Base-by-base conservation (phyloP, 2,113 vertebrate species). In the Hylia prasina region DNA sequence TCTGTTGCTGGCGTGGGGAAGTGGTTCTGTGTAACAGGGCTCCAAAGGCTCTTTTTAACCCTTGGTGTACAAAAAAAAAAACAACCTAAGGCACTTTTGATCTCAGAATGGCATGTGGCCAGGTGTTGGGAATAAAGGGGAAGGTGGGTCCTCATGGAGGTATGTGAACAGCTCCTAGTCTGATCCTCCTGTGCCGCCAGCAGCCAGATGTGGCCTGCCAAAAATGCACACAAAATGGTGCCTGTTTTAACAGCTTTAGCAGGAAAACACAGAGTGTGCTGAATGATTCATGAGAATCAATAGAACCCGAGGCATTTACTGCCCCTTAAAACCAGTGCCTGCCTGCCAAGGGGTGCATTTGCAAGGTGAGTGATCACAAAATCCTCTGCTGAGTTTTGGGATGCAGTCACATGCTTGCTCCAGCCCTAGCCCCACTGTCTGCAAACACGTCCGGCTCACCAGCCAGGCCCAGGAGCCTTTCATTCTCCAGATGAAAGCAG, bases 401-500 rank as follows among this genome's bases (percentile, higher is more conserved):
- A 35, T 7, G 1, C 20, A 35, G 84, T 83, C 51, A 13, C 39
- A 13, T 2, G 0, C 64, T 64, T 39, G 1, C 71, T 73, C 2
- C 54, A 88, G 58, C 85, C 65, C 37, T 64, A 51, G 7, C 27
- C 70, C 45, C 1, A 14, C 82, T 45, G 79, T 39, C 78, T 94
- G 78, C 78, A 68, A 51, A 85, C 53, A 7, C 3, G 0, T 71
- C 92, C 17, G 0, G 79, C 82, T 91, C 42, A 13, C 25, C 88
- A 92, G 89, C 68, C 68, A 37, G 91, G 64, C 57, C 1, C 14
- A 70, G 95, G 50, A 95, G 80, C 79, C 90, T 88, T 83, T 86
- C 73, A 83, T 91, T 93, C 93, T 51, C 28, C 77, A 78, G 86
- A 94, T 94, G 90, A 94, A 94, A 96, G 91, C 91, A 39, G 9